Base-by-base conservation (phyloP, 2,797 vertebrate species). In the Pteronotus mesoamericanus region DNA sequence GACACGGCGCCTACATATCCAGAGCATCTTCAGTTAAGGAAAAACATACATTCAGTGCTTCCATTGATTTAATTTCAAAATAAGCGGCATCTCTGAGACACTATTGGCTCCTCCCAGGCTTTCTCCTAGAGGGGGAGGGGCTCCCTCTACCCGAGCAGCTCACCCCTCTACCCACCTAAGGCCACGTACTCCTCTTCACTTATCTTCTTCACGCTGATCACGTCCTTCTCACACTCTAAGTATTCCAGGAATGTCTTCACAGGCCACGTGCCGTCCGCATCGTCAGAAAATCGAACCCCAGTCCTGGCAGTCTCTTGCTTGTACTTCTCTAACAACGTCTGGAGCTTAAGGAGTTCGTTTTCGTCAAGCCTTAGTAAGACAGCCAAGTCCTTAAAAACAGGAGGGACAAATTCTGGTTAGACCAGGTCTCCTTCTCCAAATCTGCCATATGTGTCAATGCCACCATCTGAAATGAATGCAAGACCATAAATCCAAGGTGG, bases 221-320 rank as follows among this genome's bases (percentile, higher is more conserved):
- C 61, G 0, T 98, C 98, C 32, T 99, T 99, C 84, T 99, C 99
- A 24, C 97, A 99, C 84, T 99, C 99, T 96, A 99, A 97, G 97
- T 99, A 99, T 0, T 99, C 99, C 57, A 99, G 99, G 93, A 99
- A 99, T 32, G 97, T 98, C 96, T 98, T 99, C 42, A 99, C 98
- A 4, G 99, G 98, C 71, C 99, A 83, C 1, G 96, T 64, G 0
- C 96, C 97, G 0, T 98, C 98, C 2, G 98, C 98, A 93, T 99
- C 99, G 96, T 99, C 99, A 64, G 98, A 98, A 90, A 99, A 99
- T 26, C 98, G 98, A 66, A 99, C 99, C 2, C 98, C 93, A 32
- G 98, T 98, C 94, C 98, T 98, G 0, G 98, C 96, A 79, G 98
- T 98, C 89, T 99, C 98, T 95, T 98, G 98, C 42, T 98, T 98